Evolutionary conservation across 2,888 invertebrate species (phyloP), one percentile per base, ranked within the genome.

Genomic region (Pterostichus madidus): DNA sequence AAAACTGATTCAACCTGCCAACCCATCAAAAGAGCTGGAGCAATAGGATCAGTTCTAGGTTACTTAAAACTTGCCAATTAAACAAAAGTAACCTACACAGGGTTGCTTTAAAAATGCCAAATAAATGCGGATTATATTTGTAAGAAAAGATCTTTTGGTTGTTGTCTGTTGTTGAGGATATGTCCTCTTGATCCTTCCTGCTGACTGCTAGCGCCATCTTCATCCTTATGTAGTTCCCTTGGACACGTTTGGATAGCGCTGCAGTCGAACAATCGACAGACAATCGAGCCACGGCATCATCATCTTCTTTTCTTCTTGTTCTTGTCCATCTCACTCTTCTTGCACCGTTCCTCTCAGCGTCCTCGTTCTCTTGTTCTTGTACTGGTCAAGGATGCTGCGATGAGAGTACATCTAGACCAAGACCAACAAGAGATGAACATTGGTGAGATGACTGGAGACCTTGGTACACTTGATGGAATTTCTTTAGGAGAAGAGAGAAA

Each of bases 201-300:
- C 68, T 71, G 44, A 10, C 13, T 7, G 17, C 15, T 71, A 71
- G 44, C 68, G 68, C 68, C 68, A 17, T 13, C 68, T 44, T 35
- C 44, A 44, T 39, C 68, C 64, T 64, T 64, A 6, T 7, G 13
- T 44, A 71, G 68, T 64, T 64, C 64, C 3, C 32, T 11, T 6
- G 6, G 13, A 15, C 68, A 24, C 68, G 39, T 39, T 71, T 71
- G 68, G 68, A 71, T 71, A 71, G 68, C 68, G 68, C 68, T 71
- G 56, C 10, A 24, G 56, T 56, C 56, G 24, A 24, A 39, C 44
- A 39, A 71, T 71, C 68, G 68, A 71, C 68, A 46, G 68, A 71
- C 68, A 71, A 71, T 71, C 68, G 17, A 39, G 17, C 44, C 10
- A 44, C 68, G 39, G 24, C 10, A 71, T 71, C 24, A 24, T 2